Conservation (phyloP, 1,140 invertebrate genomes). For the Batillaria attramentaria region DNA sequence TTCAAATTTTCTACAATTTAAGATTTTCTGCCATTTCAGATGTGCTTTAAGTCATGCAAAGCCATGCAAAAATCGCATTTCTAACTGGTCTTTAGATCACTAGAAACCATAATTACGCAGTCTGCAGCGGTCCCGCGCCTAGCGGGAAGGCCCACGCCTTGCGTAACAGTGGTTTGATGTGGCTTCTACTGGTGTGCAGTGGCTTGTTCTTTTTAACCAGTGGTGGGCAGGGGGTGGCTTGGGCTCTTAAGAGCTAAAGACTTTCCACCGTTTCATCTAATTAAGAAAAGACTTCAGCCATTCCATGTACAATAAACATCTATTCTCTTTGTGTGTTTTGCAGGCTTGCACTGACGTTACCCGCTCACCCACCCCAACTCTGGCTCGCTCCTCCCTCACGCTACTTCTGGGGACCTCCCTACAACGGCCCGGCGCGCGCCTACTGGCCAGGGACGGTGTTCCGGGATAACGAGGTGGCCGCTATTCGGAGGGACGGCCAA, state of each 20-base stretch:
- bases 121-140: too few relatives aligned
- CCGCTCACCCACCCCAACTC: not conserved
- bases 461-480: conserved; percentile 1
- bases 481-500: conserved; percentile 3
- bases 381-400: conserved; percentile 14
- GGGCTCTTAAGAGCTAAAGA: not conserved
- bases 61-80: too few relatives aligned
- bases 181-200: not conserved
- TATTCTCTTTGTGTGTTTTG: not conserved
- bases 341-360: not conserved
- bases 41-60: too few relatives aligned
- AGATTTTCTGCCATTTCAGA: too few relatives aligned
- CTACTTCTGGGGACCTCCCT: conserved; percentile 12
- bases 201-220: not conserved
- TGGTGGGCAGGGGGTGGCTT: not conserved
- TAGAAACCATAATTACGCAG: too few relatives aligned
- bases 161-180: not conserved
- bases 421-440: not conserved
- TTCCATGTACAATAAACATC: not conserved
- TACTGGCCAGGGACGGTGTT: not conserved
- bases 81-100: too few relatives aligned
- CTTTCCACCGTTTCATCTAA: not conserved
- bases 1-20: too few relatives aligned
- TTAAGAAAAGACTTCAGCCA: not conserved
- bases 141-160: too few relatives aligned